These are phyloP conservation scores for Melanerpes formicivorus DNA, from an alignment of 2,113 vertebrate species.

Conservation along the genomic window DNA sequence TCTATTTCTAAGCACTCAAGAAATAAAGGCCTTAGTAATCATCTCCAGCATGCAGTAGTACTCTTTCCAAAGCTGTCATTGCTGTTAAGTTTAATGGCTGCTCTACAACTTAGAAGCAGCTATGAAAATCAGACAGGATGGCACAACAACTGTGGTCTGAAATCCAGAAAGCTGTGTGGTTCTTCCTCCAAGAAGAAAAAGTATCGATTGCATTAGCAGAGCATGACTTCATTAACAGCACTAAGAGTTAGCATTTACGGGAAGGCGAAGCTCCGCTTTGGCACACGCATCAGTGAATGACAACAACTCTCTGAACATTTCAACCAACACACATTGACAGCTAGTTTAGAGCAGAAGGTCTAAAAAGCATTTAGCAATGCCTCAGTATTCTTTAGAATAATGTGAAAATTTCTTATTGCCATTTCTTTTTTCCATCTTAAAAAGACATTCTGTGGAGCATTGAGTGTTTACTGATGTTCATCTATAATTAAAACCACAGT, in stretches of 20 bases:
- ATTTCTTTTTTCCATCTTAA: background rate
- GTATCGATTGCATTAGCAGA: slow-evolving; percentile 60
- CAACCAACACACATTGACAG: background rate
- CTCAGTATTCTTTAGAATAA: background rate
- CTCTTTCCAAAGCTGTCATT: slow-evolving; percentile 10
- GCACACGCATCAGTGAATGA: background rate
- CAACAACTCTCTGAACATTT: slow-evolving; percentile 23
- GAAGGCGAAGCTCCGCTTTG: slow-evolving; percentile 29
- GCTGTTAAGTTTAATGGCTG: slow-evolving; percentile 52
- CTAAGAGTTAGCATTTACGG: slow-evolving; percentile 21
- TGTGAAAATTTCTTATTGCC: background rate
- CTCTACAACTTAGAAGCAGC: slow-evolving; percentile 26
- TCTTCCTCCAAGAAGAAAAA: slow-evolving; percentile 33
- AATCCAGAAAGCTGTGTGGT: slow-evolving; percentile 14
- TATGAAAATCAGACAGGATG: slow-evolving; percentile 33
- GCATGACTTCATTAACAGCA: slow-evolving; percentile 55
- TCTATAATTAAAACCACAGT: background rate
- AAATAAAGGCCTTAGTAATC: slow-evolving; percentile 48
- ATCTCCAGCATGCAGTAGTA: slow-evolving; percentile 6
- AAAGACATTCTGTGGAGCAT: background rate
- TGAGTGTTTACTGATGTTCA: background rate
- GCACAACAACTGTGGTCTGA: background rate
- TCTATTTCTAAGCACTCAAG: slow-evolving; percentile 46
- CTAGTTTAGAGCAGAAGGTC: background rate
- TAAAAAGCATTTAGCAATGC: slow-evolving; percentile 30